Evolutionary conservation across 2,113 vertebrate species (phyloP).

Genomic region (Nothoprocta perdicaria): DNA sequence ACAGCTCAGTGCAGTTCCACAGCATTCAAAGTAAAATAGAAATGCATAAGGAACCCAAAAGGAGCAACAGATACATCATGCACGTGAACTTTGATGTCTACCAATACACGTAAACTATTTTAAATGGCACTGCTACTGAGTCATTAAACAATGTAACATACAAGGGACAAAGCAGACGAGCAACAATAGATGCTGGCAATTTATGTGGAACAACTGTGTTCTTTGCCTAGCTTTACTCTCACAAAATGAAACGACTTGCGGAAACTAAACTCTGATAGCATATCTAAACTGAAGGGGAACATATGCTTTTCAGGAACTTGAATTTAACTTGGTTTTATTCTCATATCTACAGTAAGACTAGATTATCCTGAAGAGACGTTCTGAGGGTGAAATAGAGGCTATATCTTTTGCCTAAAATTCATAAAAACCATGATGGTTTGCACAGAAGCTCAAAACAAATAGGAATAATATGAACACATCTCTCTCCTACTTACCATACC

Average conservation of each 20-base stretch:
- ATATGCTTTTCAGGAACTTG: neutral
- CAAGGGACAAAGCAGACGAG: neutral
- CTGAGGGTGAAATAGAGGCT: neutral
- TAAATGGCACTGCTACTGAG: neutral
- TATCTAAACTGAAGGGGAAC: conserved; percentile 8
- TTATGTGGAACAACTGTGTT: conserved; percentile 8
- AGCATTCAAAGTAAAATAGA: neutral
- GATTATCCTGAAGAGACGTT: neutral
- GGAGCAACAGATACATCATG: neutral
- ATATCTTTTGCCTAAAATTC: neutral
- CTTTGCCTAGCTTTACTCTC: neutral
- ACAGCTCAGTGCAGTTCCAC: neutral
- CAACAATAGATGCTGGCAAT: conserved; percentile 32
- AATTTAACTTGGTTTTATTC: neutral
- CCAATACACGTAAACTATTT: neutral
- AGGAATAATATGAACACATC: neutral
- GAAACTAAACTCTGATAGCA: neutral
- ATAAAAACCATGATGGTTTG: neutral
- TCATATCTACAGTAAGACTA: neutral
- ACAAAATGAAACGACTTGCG: neutral
- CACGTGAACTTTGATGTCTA: neutral
- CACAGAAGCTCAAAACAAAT: neutral
- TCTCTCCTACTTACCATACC: neutral
- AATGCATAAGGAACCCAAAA: neutral
- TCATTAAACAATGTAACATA: neutral